A percentile compares a stretch with the other conserved stretches of the same genome.
Conservation (phyloP, 2,797 vertebrate species). For the Chromobotia macracanthus region DNA sequence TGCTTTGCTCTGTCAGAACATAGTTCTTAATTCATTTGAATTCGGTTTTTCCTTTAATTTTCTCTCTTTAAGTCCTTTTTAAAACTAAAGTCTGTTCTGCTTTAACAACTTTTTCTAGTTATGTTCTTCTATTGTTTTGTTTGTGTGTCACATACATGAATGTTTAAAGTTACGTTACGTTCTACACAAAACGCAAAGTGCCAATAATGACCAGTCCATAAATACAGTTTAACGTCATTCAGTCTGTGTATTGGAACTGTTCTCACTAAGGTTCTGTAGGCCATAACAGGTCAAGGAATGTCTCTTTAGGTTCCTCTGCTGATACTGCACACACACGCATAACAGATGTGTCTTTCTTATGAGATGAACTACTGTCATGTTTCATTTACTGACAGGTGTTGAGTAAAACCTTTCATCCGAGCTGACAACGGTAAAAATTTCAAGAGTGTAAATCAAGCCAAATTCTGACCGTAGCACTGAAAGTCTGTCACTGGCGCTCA, state of each 20-base stretch:
- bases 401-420: background rate
- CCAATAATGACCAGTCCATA: conserved; percentile 66
- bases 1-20: no score
- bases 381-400: background rate
- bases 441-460: background rate
- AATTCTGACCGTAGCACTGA: background rate
- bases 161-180: conserved; percentile 9
- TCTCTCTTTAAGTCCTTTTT: background rate
- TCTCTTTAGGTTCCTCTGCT: conserved; percentile 32
- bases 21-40: background rate
- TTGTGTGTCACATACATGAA: background rate
- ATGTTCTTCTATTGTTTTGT: background rate
- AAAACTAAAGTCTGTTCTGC: background rate
- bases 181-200: conserved; percentile 62
- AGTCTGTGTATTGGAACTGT: conserved; percentile 49
- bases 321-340: background rate
- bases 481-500: background rate
- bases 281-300: conserved; percentile 33
- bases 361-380: background rate
- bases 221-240: conserved; percentile 39
- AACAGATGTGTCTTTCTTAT: background rate
- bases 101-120: background rate
- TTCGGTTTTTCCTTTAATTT: background rate
- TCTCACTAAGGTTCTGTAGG: conserved; percentile 39
- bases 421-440: background rate